Percentiles rank a stretch among this genome's conserved stretches.
phyloP scores from a whole-genome alignment of 2,113 vertebrate species.

The Strigops habroptila region DNA sequence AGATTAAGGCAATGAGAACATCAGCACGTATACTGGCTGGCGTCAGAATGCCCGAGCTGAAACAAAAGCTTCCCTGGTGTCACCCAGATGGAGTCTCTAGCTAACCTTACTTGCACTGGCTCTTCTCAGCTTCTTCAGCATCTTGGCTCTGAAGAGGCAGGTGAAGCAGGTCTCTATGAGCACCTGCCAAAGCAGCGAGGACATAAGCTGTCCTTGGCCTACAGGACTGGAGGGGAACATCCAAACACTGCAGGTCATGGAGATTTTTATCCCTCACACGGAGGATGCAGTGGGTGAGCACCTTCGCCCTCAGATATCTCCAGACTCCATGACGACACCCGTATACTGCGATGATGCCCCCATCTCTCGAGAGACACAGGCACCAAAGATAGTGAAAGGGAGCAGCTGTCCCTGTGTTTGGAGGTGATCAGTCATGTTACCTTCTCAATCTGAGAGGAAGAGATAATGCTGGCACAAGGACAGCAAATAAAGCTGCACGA shows the following conservation, averaged over 20 bases:
- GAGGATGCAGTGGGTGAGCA: constrained; percentile 70
- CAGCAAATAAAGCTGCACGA: neutral
- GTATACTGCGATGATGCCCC: constrained; percentile 50
- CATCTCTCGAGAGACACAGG: neutral
- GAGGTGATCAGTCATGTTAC: constrained; percentile 54
- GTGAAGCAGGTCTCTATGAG: neutral
- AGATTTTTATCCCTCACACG: neutral
- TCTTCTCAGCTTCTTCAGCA: neutral
- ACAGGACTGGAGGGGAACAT: constrained; percentile 47
- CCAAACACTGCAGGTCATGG: constrained; percentile 54
- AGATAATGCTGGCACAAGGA: constrained; percentile 64
- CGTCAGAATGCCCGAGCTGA: neutral
- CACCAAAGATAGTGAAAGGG: constrained; percentile 35
- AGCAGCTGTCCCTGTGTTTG: constrained; percentile 37
- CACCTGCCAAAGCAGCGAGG: neutral
- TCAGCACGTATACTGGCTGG: neutral
- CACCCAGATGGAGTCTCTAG: neutral
- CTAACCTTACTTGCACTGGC: neutral
- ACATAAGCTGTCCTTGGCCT: constrained; percentile 42
- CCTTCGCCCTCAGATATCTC: constrained; percentile 53
- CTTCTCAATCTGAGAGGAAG: constrained; percentile 45
- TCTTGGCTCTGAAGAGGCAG: neutral
- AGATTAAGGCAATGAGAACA: neutral
- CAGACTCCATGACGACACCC: constrained; percentile 55
- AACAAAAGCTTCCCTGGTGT: neutral